A percentile compares a stretch with the other conserved stretches of the same genome.
Conservation (phyloP, 2,888 invertebrate genomes). For the Corbicula japonica region DNA sequence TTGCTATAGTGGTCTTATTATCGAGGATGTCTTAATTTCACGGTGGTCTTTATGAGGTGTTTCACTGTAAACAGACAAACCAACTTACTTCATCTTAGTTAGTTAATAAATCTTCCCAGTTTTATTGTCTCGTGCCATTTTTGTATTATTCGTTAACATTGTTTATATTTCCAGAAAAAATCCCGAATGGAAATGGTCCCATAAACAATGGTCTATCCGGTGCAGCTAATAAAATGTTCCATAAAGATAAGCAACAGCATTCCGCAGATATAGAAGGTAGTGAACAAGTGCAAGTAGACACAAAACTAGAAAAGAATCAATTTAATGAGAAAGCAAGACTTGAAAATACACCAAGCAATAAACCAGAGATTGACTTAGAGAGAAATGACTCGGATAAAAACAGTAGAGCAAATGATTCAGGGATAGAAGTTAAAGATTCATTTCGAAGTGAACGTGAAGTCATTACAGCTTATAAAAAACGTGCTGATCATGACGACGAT, state of each 20-base stretch:
- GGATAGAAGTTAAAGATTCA: constrained; percentile 57
- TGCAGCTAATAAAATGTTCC: not conserved
- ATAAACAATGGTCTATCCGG: not conserved
- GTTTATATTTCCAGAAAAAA: constrained; percentile 26
- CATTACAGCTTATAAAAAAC: not conserved
- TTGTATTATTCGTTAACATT: too few relatives aligned
- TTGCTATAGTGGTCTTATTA: too few relatives aligned
- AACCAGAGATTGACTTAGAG: constrained; percentile 29
- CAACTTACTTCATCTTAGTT: too few relatives aligned
- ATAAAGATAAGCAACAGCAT: not conserved
- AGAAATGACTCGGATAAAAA: constrained; percentile 60
- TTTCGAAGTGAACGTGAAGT: constrained; percentile 45
- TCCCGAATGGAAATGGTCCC: constrained; percentile 16
- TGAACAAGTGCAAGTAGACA: not conserved
- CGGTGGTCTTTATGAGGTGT: too few relatives aligned
- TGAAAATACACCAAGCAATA: not conserved
- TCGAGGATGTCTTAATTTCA: too few relatives aligned
- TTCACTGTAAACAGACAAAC: too few relatives aligned
- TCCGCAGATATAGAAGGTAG: not conserved
- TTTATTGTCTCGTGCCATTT: too few relatives aligned
- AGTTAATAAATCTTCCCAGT: too few relatives aligned
- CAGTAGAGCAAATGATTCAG: constrained; percentile 57
- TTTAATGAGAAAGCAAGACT: too few relatives aligned
- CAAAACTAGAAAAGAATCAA: not conserved
- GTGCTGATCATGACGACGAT: constrained; percentile 17